Base-by-base conservation (phyloP, 2,888 invertebrate genomes). In the Clanis bilineata region DNA sequence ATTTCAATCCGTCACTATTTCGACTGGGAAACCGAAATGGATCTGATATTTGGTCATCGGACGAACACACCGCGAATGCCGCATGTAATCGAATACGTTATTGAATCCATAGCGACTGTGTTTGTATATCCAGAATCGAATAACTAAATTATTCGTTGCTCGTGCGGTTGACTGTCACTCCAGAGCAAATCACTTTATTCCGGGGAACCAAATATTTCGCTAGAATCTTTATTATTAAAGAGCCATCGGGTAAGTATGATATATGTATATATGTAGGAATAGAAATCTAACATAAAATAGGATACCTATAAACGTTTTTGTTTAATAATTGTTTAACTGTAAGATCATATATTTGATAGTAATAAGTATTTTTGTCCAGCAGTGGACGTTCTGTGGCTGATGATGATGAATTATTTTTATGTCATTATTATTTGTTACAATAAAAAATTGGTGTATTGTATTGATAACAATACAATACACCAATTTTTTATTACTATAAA, bases 21-120 rank as follows among this genome's bases (percentile, higher is more conserved):
- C 63, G 69, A 73, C 70, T 71, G 73, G 69, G 68, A 71, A 76
- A 77, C 74, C 75, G 73, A 76, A 81, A 77, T 74, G 77, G 79
- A 80, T 82, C 72, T 75, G 76, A 75, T 80, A 80, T 85, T 83
- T 80, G 82, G 81, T 77, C 78, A 77, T 74, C 77, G 76, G 69
- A 65, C 73, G 72, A 74, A 76, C 73, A 74, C 76, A 79, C 80
- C 80, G 71, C 78, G 76, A 75, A 75, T 62, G 69, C 84, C 82
- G 74, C 83, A 77, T 81, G 82, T 81, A 83, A 88, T 86, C 80
- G 83, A 86, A 85, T 81, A 71, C 73, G 69, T 68, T 77, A 82
- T 82, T 75, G 80, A 70, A 74, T 67, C 75, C 77, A 80, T 74
- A 76, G 74, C 77, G 70, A 69, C 67, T 70, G 70, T 72, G 71